A percentile compares a stretch with the other conserved stretches of the same genome.
phyloP scores from a whole-genome alignment of 2,797 vertebrate genomes.

The Xyrichtys novacula region DNA sequence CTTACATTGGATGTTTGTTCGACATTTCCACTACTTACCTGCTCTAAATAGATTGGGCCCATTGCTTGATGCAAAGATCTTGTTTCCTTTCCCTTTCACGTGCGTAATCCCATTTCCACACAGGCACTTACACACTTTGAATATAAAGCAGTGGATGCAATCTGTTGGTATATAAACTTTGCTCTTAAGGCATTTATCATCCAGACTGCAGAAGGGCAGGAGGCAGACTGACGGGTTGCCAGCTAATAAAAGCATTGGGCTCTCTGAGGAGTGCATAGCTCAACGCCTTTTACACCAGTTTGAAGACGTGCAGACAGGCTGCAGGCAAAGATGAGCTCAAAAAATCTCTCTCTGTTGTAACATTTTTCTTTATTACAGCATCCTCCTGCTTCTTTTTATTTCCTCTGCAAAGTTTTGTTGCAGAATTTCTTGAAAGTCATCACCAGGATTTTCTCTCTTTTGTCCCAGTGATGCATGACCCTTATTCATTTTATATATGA shows the following conservation, averaged over 20 bases:
- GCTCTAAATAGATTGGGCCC: slow-evolving; percentile 25
- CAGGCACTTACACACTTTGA: slow-evolving; percentile 6
- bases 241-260: slow-evolving; percentile 62
- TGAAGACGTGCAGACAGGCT: slow-evolving; percentile 28
- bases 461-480: not conserved
- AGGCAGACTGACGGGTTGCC: slow-evolving; percentile 44
- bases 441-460: not conserved
- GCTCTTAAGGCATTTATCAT: slow-evolving; percentile 52
- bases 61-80: not conserved
- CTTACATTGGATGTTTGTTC: slow-evolving; percentile 7
- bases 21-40: slow-evolving; percentile 27
- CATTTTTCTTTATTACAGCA: not conserved
- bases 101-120: not conserved
- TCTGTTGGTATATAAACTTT: slow-evolving; percentile 42
- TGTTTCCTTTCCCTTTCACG: not conserved
- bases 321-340: not conserved
- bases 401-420: not conserved
- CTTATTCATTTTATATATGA: not conserved
- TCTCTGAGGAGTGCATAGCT: slow-evolving; percentile 40
- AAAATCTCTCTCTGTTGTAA: not conserved
- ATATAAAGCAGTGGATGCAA: slow-evolving; percentile 33
- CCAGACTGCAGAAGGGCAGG: slow-evolving; percentile 26
- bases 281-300: slow-evolving; percentile 35
- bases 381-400: not conserved
- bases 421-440: not conserved